These are phyloP conservation scores for Nicator chloris DNA, from an alignment of 2,113 vertebrate genomes.

Conservation along the genomic window DNA sequence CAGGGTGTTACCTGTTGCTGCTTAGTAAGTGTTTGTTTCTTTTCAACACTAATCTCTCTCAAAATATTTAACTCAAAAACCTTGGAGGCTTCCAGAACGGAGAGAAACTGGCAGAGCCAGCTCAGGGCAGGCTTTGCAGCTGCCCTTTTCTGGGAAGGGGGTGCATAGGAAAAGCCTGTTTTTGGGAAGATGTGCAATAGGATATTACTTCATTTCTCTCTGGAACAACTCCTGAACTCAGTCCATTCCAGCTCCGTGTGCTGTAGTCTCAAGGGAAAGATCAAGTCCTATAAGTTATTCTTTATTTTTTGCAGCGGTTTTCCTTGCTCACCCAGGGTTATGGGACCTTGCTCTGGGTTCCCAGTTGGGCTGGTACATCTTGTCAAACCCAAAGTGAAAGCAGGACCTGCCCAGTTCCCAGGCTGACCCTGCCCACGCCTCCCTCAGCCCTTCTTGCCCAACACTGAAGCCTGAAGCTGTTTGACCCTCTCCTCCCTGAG, in stretches of 20 bases:
- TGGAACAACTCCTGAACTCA: neutral
- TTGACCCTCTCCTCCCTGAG: neutral
- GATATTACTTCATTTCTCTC: neutral
- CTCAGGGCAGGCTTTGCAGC: neutral
- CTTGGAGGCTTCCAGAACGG: neutral
- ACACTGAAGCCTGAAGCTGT: neutral
- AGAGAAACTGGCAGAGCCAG: neutral
- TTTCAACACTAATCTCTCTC: constrained; percentile 22
- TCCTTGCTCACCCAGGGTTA: neutral
- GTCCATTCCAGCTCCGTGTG: neutral
- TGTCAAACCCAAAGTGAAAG: neutral
- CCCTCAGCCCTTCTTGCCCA: neutral
- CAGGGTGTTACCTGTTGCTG: constrained; percentile 31
- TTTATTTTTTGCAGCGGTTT: neutral
- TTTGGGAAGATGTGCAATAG: neutral
- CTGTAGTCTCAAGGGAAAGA: neutral
- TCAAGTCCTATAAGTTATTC: neutral
- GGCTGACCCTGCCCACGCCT: neutral
- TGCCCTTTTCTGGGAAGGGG: neutral
- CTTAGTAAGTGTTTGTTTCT: neutral
- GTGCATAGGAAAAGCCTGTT: neutral
- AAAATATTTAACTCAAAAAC: neutral
- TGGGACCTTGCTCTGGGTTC: neutral
- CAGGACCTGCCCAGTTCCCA: neutral
- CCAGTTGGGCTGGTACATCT: neutral